Evolutionary conservation across 92 coral and sea anemone genomes (phyloP), one percentile per base, ranked within the genome.

Genomic region (Palythoa caribaeorum): DNA sequence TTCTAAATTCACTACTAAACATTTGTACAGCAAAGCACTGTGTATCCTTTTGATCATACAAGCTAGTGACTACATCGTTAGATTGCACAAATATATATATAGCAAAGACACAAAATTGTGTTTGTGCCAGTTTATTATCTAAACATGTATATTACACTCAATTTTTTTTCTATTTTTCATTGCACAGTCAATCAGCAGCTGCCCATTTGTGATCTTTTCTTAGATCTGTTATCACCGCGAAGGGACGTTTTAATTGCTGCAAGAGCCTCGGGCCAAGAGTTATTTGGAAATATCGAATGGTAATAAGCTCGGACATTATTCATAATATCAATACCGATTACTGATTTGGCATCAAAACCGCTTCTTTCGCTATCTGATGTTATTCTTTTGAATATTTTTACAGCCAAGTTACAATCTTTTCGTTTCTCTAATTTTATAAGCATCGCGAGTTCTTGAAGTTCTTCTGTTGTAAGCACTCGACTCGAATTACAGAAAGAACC

Each of bases 201-300:
- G 36, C 78, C 78, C 51, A 47, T 44, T 74, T 74, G 54, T 74
- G 37, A 74, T n/a, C 52, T 73, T 74, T 74, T 40, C 51, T 44
- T 74, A 47, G 78, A 13, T 74, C 78, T 74, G 57, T 13, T 74
- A 47, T 36, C 57, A 74, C 57, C 78, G 11, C 59, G 57, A 74
- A 74, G 59, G 10, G 55, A 74, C 78, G 55, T 74, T 74, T 74
- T 74, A 74, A 74, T 57, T 74, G 55, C 78, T 74, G 78, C 14
- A 13, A 74, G 78, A 74, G 78, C 78, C 54, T 74, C 78, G 11
- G 53, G 13, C 78, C 78, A 74, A 74, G 78, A 57, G 13, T 44
- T 44, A 47, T 38, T 72, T 72, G 77, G 53, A 72, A 72, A 72
- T 2, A 72, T 28, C 16, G 77, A 72, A 37, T 74, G 78, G 78